Evolutionary conservation across 2,888 invertebrate genomes (phyloP), one percentile per base, ranked within the genome.

Genomic region (Rosalia funebris): DNA sequence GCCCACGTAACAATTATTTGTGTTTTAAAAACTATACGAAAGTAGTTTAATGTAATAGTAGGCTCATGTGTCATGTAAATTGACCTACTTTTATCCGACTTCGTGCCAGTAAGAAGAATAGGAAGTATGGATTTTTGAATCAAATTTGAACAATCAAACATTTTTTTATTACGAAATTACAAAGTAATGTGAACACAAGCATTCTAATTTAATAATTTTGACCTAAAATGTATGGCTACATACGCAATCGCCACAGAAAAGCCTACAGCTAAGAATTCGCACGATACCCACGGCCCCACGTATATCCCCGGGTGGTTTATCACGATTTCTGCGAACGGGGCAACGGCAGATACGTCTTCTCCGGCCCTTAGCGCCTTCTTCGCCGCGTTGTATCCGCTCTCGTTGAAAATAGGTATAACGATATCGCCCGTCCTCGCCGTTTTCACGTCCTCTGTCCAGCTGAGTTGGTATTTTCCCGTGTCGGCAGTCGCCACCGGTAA

Each of bases 201-300:
- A 25, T 25, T 25, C 17, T 55, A 65, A 56, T 37, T 63, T 12
- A 65, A 57, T 14, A 93, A 87, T 78, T 91, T 91, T 76, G 89
- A 88, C 80, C 91, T 92, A 72, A 92, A 89, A 59, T 90, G 88
- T 69, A 93, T 89, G 0, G 96, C 96, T 46, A 91, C 86, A 80
- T 95, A 95, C 39, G 92, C 93, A 4, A 95, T 88, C 5, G 90
- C 79, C 59, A 89, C 85, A 1, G 93, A 90, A 1, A 92, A 82
- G 7, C 87, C 83, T 1, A 91, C 91, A 2, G 95, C 96, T 42
- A 96, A 83, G 17, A 94, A 87, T 82, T 96, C 96, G 0, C 94
- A 93, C 81, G 93, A 94, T 42, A 96, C 87, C 90, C 92, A 91
- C 0, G 94, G 94, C 0, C 95, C 96, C 57, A 89, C 89, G 83